phyloP scores from a whole-genome alignment of 1,140 invertebrate species.

The Panonychus citri region DNA sequence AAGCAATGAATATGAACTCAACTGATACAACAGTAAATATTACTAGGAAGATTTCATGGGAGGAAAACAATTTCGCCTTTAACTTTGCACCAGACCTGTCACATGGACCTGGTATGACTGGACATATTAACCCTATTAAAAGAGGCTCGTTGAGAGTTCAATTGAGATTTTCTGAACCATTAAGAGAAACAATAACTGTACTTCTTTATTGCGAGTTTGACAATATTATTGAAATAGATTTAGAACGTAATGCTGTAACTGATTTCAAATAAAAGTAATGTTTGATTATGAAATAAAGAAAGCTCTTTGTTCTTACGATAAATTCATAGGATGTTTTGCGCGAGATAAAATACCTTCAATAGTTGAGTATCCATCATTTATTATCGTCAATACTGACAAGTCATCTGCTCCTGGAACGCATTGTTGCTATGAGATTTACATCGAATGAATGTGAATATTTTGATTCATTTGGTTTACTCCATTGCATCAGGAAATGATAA shows the following conservation, averaged over 20 bases:
- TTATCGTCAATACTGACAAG: background rate
- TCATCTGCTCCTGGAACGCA: background rate
- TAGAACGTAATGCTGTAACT: slow-evolving; percentile 4
- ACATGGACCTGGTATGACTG: background rate
- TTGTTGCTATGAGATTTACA: background rate
- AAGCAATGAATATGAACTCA: background rate
- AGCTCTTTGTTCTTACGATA: background rate
- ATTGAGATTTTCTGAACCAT: background rate
- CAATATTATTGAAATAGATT: slow-evolving; percentile 8
- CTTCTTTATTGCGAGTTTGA: slow-evolving; percentile 10
- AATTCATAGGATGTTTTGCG: background rate
- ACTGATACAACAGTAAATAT: background rate
- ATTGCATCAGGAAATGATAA: background rate
- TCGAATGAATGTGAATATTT: background rate
- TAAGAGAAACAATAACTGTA: background rate
- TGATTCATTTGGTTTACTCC: slow-evolving; percentile 1
- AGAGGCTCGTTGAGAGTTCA: background rate
- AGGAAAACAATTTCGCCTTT: slow-evolving; percentile 1
- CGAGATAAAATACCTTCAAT: background rate
- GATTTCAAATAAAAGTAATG: slow-evolving; percentile 9
- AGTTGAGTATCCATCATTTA: background rate
- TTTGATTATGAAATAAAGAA: background rate
- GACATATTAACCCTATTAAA: slow-evolving; percentile 1
- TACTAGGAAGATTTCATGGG: background rate
- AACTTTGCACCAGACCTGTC: slow-evolving; percentile 3